phyloP scores from a whole-genome alignment of 2,888 invertebrate species.

The Neocrepidodera transversa region DNA sequence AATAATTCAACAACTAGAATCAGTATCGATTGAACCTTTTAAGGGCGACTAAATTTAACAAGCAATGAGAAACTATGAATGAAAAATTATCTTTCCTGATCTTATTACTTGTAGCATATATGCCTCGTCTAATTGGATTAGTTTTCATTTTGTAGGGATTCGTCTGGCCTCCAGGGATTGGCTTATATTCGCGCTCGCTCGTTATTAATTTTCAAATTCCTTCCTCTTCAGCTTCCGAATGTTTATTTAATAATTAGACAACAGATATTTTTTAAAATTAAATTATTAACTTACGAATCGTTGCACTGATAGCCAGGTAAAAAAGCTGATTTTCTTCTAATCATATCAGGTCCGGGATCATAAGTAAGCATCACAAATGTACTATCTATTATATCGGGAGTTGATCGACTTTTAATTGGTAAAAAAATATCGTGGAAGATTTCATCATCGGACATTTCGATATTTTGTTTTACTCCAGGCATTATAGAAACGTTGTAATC shows the following conservation, averaged over 20 bases:
- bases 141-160: constrained; percentile 39
- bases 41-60: background rate
- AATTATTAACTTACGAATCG: constrained; percentile 39
- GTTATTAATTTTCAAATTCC: too few species aligned
- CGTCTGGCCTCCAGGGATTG: constrained; percentile 29
- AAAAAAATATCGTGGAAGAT: constrained; percentile 54
- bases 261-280: background rate
- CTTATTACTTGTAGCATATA: constrained; percentile 42
- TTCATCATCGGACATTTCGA: constrained; percentile 56
- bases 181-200: constrained; percentile 10
- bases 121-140: constrained; percentile 42
- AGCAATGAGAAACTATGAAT: constrained; percentile 7
- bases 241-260: too few species aligned
- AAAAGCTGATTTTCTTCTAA: constrained; percentile 65
- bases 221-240: too few species aligned
- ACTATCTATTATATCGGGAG: constrained; percentile 63
- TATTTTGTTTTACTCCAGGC: constrained; percentile 43
- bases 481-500: constrained; percentile 50
- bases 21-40: constrained; percentile 1
- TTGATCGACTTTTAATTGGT: constrained; percentile 64
- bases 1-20: too few species aligned
- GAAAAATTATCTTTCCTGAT: constrained; percentile 34
- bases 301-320: constrained; percentile 46
- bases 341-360: constrained; percentile 63
- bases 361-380: constrained; percentile 58